Base-by-base conservation (phyloP, 1,140 invertebrate species). In the Meteorus sp. region DNA sequence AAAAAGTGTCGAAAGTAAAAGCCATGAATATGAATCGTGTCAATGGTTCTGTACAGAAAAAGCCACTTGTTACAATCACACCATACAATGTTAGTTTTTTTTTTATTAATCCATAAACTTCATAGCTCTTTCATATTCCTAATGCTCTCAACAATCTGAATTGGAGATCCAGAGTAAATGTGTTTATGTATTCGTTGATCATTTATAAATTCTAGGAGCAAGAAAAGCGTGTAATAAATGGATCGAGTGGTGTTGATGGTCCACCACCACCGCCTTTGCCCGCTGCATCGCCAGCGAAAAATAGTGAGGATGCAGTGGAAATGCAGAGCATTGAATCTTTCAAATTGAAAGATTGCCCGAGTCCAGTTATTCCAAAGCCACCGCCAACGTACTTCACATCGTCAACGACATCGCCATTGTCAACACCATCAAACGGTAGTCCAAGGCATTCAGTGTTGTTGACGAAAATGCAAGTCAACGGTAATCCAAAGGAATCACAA, bases 301-400 rank as follows among this genome's bases (percentile, higher is more conserved):
- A 23, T 31, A 71, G 55, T 29, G 76, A 81, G 7, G 85, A 86
- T 57, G 77, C 72, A 2, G 83, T 85, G 6, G 87, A 89, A 69
- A 85, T 89, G 81, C 85, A 89, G 64, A 88, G 87, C 13, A 74
- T 89, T 47, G 87, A 89, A 70, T 89, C 88, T 0, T 89, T 86
- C 71, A 85, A 85, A 66, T 67, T 89, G 35, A 87, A 86, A 37
- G 86, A 88, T 63, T 72, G 77, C 8, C 83, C 85, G 0, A 74
- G 72, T 4, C 78, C 80, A 31, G 71, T 81, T 3, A 79, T 80
- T 53, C 86, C 86, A 13, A 86, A 84, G 68, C 86, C 87, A 29
- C 88, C 87, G 22, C 77, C 83, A 4, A 86, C 85, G 25, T 89
- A 89, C 64, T 89, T 90, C 63, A 59, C 72, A 13, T 54, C 63